Base-by-base conservation (phyloP, 2,113 vertebrate genomes). In the Crocuta crocuta region DNA sequence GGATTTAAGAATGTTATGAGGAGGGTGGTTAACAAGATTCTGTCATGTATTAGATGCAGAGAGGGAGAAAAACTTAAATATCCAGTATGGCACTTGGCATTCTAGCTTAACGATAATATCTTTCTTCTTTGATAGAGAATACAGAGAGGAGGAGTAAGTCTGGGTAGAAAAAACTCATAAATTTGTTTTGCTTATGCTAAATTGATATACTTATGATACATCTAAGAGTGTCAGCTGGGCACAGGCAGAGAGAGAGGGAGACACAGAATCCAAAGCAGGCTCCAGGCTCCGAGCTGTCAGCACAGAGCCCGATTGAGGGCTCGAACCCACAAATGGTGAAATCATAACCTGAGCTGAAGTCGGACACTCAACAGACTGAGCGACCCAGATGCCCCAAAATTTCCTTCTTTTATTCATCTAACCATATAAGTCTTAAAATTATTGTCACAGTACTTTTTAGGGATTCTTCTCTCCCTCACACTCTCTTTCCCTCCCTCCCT, bases 321-420 rank as follows among this genome's bases (percentile, higher is more conserved):
- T 9, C 2, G 0, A 23, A 61, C 21, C 58, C 21, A 61, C 58
- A 61, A 61, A 61, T 61, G 58, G 58, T 61, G 58, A 61, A 8
- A 61, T 23, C 58, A 23, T 23, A 61, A 61, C 58, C 58, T 61
- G 58, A 61, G 21, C 58, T 61, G 58, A 61, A 61, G 58, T 61
- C 21, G 8, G 58, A 61, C 21, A 8, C 58, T 61, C 58, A 61
- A 61, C 58, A 0, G 58, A 61, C 58, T 61, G 58, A 61, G 19
- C 58, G 7, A 61, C 58, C 58, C 58, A 61, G 21, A 8, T 0
- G 21, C 58, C 58, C 21, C 21, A 8, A 89, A 71, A 92, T 94
- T 79, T 96, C 55, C 90, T 79, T 96, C 55, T 21, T 63, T 73
- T 45, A 83, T 88, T 58, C 35, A 93, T 43, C 70, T 33, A 84